Percentiles rank a stretch among this genome's conserved stretches.
Evolutionary conservation across 2,113 vertebrate genomes (phyloP).

Genomic region (Sylvietta virens): DNA sequence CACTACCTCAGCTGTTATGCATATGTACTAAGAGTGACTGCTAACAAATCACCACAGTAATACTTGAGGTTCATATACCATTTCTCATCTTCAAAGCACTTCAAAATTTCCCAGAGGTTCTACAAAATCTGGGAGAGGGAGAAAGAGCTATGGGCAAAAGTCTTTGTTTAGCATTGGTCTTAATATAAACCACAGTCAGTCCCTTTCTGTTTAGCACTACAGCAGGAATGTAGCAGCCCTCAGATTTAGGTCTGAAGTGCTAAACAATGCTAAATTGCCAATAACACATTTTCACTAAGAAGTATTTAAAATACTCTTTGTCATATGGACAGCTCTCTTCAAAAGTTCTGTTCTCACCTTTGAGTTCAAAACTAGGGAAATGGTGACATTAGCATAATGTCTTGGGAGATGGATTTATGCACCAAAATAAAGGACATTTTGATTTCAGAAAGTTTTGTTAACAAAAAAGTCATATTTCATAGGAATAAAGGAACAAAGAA

Average conservation of each 20-base stretch:
- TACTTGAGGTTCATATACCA: not conserved
- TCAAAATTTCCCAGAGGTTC: slow-evolving; percentile 45
- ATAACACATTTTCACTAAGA: slow-evolving; percentile 3
- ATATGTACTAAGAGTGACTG: slow-evolving; percentile 14
- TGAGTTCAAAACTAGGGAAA: not conserved
- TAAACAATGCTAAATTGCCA: slow-evolving; percentile 27
- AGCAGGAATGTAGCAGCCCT: not conserved
- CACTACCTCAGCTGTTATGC: slow-evolving; percentile 46
- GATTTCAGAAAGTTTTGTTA: not conserved
- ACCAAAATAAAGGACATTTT: not conserved
- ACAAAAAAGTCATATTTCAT: not conserved
- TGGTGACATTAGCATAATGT: not conserved
- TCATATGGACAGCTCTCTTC: not conserved
- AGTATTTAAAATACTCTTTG: not conserved
- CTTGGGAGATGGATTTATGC: not conserved
- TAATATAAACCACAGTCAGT: not conserved
- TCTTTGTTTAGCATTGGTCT: slow-evolving; percentile 10
- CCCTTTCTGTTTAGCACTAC: not conserved
- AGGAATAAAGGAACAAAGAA: not conserved
- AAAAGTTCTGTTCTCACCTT: slow-evolving; percentile 13
- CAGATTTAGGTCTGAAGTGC: slow-evolving; percentile 7
- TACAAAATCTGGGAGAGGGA: slow-evolving; percentile 10
- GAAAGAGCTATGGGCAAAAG: not conserved
- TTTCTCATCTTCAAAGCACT: slow-evolving; percentile 49
- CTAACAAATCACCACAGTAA: slow-evolving; percentile 51